Evolutionary conservation across 2,797 vertebrate genomes (phyloP), one percentile per base, ranked within the genome.

Genomic region (Channallabes apus): DNA sequence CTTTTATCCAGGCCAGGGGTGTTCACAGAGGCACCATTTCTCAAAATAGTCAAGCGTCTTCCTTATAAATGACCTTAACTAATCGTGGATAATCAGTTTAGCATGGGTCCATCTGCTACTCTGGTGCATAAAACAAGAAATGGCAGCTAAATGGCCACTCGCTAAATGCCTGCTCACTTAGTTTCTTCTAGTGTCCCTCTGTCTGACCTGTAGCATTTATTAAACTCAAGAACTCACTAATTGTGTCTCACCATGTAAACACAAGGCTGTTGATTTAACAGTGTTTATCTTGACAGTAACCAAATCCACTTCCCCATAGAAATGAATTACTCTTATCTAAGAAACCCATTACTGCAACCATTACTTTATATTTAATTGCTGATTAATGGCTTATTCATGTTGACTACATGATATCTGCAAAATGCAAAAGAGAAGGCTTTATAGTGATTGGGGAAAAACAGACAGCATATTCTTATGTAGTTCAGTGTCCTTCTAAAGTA

Each of bases 11-110:
- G 76, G 88, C 90, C 90, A 90, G 87, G 83, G 56, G 77, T 86
- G 68, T 94, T 94, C 92, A 91, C 58, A 86, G 85, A 89, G 86
- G 76, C 87, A n/a, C 90, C 83, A 87, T 86, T 89, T 91, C 88
- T 89, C 88, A 84, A 88, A 67, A 38, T 32, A 35, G 22, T 3
- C 76, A 86, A 82, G 89, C 86, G 51, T 91, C 88, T 67, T 85
- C 84, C 71, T 76, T 71, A 54, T 82, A 85, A 90, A 86, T 79
- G 59, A 84, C 86, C 91, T 86, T 89, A 93, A 91, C 89, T 90
- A 90, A 93, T 89, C 84, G 24, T 79, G 38, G 80, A 82, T 79
- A 67, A 76, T 89, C 80, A 72, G 81, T 76, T 86, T 82, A 71
- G 72, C 68, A 67, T 76, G 65, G 83, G 82, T 81, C 73, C 11